Base-by-base conservation (phyloP, 2,888 invertebrate genomes). In the Nasonovia ribisnigri region DNA sequence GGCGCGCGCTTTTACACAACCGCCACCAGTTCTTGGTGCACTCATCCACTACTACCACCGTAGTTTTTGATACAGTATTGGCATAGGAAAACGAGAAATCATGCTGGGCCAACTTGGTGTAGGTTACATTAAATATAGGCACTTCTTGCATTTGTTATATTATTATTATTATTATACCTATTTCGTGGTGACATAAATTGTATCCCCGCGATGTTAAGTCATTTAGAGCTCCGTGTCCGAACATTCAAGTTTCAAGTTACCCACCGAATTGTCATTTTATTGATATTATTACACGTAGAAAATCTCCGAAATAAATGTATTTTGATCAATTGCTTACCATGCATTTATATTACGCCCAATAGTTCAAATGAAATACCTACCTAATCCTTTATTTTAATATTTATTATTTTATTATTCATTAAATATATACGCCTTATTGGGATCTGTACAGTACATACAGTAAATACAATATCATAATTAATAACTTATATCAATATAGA, bases 101-200 rank as follows among this genome's bases (percentile, higher is more conserved):
- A 1, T 16, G 13, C 5, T 16, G n/a, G n/a, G n/a, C 16, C 16
- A n/a, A 0, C 3, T 1, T 29, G 13, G 13, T 67, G 20, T 4
- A n/a, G 29, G 60, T 67, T 67, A 67, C 60, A 54, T 57, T 60
- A 8, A 11, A 29, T 57, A 5, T 60, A 29, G 29, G 4, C 51
- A 60, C 60, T 67, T 3, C 60, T 60, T 4, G 10, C 1, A 67
- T n/a, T n/a, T n/a, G n/a, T n/a, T 67, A n/a, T 67, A 67, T 67
- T 67, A 67, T 67, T 60, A 60, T 54, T 54, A 54, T 54, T 57
- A 26, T 57, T 20, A 51, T 26, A 26, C 57, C 51, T 11, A 67
- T n/a, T 11, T 67, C n/a, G n/a, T n/a, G 4, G 67, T 16, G 13
- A 16, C n/a, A 67, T 67, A n/a, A 67, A 67, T n/a, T 67, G n/a